Evolutionary conservation across 2,113 vertebrate genomes (phyloP), one percentile per base, ranked within the genome.

Genomic region (Progne subis): DNA sequence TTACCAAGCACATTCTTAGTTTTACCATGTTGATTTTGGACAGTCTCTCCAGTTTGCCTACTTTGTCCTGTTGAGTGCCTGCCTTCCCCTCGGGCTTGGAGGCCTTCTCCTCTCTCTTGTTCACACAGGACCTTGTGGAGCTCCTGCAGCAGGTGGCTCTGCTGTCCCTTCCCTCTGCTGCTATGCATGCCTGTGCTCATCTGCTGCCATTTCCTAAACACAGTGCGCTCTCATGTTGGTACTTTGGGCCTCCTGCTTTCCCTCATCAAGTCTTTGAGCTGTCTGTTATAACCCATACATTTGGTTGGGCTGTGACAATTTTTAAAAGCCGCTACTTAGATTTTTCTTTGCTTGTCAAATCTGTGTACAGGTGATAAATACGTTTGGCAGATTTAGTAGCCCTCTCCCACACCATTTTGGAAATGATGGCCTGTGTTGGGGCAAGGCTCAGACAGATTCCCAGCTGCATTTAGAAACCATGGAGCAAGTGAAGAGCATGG

Each of bases 11-110:
- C 71, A 67, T 83, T 59, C 50, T 92, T 80, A 41, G 12, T 72
- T 90, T 77, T 46, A n/a, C 74, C 6, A 0, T 83, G 88, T 90
- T 88, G 80, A 44, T 75, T 92, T 94, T 81, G 76, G 86, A 72
- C 39, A 18, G 49, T 47, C 57, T 91, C 26, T 69, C 71, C 23
- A 25, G 47, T 39, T 81, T 88, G 43, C 21, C 32, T 84, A 5
- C 67, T 50, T 52, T 81, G 55, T 78, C 49, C n/a, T 41, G 10
- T 47, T 43, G 52, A 37, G 26, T 50, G 21, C 47, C 26, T 95
- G 56, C 56, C 56, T 55, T 37, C 31, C 37, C 29, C 32, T 63
- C 32, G 43, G 75, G 32, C 34, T 50, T 50, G 63, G 29, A 86
- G 37, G 32, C 59, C 21, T 61, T 29, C 37, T 89, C 15, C 49